A percentile compares a stretch with the other conserved stretches of the same genome.
phyloP scores from a whole-genome alignment of 2,113 vertebrate genomes.

The Noturus placidus region DNA sequence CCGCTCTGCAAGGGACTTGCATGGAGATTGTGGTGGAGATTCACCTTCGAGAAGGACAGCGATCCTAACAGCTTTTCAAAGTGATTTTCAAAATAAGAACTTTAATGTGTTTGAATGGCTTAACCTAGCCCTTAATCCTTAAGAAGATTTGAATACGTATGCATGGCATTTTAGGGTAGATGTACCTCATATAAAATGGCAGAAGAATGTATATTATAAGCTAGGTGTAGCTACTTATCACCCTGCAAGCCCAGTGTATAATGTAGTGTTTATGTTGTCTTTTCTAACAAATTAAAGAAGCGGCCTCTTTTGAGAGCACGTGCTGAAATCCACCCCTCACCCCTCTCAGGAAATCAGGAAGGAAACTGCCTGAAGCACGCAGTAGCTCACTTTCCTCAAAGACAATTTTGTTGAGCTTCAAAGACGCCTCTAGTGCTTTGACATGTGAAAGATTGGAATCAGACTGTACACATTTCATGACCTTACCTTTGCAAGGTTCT shows the following conservation, averaged over 20 bases:
- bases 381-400: neutral
- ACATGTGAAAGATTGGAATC: neutral
- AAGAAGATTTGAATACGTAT: neutral
- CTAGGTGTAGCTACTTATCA: neutral
- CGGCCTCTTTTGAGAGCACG: neutral
- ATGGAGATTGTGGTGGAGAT: neutral
- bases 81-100: neutral
- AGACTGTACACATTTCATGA: neutral
- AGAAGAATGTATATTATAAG: neutral
- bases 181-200: too few relatives aligned
- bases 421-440: neutral
- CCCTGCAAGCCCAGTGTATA: neutral
- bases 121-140: neutral
- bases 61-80: neutral
- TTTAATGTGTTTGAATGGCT: neutral
- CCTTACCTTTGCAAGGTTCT: neutral
- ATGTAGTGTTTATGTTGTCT: neutral
- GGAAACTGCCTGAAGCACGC: slow-evolving; percentile 35
- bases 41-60: neutral
- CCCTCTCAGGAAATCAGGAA: slow-evolving; percentile 20
- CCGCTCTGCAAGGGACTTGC: neutral
- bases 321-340: neutral
- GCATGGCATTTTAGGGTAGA: neutral
- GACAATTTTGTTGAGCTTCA: slow-evolving; percentile 6
- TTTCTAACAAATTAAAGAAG: neutral